These are phyloP conservation scores for Colostygia pectinataria DNA, from an alignment of 2,888 invertebrate species.

Conservation along the genomic window DNA sequence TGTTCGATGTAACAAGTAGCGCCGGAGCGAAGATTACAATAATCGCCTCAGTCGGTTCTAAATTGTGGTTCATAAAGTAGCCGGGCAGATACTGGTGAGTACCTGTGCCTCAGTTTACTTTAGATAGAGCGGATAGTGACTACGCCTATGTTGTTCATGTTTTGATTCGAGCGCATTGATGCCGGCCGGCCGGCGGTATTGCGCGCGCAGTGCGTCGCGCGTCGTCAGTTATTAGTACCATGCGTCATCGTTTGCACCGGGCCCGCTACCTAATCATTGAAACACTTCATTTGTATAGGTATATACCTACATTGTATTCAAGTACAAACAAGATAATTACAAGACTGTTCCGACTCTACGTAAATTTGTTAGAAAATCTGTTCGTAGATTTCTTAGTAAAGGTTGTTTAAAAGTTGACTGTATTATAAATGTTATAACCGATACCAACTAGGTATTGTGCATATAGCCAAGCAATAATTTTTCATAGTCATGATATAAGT, in stretches of 20 bases:
- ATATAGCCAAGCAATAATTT: too few relatives aligned
- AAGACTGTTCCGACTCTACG: conserved; percentile 43
- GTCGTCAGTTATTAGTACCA: conserved; percentile 32
- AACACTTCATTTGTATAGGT: conserved; percentile 34
- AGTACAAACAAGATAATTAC: conserved; percentile 47
- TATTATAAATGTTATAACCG: too few relatives aligned
- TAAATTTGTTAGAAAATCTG: conserved; percentile 45
- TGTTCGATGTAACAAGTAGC: conserved; percentile 48
- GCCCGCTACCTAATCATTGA: conserved; percentile 40
- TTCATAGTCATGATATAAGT: too few relatives aligned
- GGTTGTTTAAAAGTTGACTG: conserved; percentile 37
- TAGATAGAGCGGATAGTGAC: background rate
- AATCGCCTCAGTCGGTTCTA: conserved; percentile 41
- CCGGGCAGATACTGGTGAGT: conserved; percentile 4
- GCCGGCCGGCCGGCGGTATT: conserved; percentile 32
- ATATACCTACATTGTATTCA: conserved; percentile 27
- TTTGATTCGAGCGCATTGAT: conserved; percentile 25
- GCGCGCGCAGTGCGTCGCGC: conserved; percentile 35
- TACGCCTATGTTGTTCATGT: conserved; percentile 28
- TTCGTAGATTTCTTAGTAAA: conserved; percentile 45
- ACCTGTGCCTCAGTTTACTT: conserved; percentile 9
- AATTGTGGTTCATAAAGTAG: conserved; percentile 34
- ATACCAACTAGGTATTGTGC: too few relatives aligned
- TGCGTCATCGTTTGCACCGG: conserved; percentile 37
- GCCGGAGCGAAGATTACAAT: conserved; percentile 48